Percentiles rank a stretch among this genome's conserved stretches.
phyloP scores from a whole-genome alignment of 2,888 invertebrate species.

The Metellina segmentata region DNA sequence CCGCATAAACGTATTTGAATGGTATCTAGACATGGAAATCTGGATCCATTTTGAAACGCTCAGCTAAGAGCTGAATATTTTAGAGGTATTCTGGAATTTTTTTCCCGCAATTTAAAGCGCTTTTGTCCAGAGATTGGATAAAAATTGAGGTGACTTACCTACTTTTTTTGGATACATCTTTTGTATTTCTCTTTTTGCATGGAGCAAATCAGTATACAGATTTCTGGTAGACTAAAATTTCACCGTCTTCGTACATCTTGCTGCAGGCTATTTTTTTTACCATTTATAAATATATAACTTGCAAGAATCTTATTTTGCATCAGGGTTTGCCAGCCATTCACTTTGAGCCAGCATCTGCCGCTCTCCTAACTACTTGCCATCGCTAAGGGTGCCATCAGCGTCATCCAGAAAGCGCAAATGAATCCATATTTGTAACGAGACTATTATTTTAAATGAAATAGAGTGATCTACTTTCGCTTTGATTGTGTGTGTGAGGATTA shows the following conservation, averaged over 20 bases:
- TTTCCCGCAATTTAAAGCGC: neutral
- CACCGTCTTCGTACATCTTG: too few species aligned
- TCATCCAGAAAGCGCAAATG: slow-evolving; percentile 5
- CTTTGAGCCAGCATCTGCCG: neutral
- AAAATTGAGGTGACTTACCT: too few species aligned
- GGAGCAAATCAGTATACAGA: neutral
- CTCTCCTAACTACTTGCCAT: neutral
- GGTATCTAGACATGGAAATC: neutral
- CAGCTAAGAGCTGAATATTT: neutral
- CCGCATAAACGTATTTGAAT: neutral
- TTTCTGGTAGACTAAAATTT: neutral
- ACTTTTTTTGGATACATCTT: too few species aligned
- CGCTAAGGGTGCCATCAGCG: slow-evolving; percentile 19
- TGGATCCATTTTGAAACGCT: neutral
- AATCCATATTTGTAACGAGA: too few species aligned
- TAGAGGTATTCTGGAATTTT: neutral
- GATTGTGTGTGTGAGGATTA: too few species aligned
- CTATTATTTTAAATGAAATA: too few species aligned
- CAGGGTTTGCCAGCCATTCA: neutral
- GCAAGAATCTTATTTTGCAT: neutral
- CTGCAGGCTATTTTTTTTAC: too few species aligned
- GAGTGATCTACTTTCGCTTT: too few species aligned
- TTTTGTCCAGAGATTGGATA: neutral
- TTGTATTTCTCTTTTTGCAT: neutral
- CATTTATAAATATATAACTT: neutral